A percentile compares a stretch with the other conserved stretches of the same genome.
Evolutionary conservation across 2,888 invertebrate species (phyloP).

Genomic region (Eupithecia subumbrata): DNA sequence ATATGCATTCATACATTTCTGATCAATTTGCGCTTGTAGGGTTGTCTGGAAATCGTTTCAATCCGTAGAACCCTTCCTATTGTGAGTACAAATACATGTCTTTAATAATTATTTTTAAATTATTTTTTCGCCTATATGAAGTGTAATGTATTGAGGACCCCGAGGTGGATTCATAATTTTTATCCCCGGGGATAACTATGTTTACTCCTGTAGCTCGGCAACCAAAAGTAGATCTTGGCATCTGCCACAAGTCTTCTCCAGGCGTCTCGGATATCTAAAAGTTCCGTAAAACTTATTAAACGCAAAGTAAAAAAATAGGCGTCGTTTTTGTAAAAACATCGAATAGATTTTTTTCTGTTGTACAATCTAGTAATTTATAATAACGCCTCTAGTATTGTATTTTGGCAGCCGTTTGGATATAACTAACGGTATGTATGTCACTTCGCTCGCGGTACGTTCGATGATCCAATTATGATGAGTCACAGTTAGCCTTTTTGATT

Average conservation of each 20-base stretch:
- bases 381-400: neutral
- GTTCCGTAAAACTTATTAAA: too few species aligned
- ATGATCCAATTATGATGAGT: conserved; percentile 3
- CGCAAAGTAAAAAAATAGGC: too few species aligned
- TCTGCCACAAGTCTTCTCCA: too few species aligned
- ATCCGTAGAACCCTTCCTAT: neutral
- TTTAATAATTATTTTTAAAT: too few species aligned
- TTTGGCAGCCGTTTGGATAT: neutral
- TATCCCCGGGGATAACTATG: neutral
- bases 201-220: neutral
- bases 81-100: neutral
- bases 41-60: neutral
- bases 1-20: neutral
- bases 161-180: neutral
- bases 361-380: too few species aligned
- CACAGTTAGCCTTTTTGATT: neutral
- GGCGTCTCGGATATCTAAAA: neutral
- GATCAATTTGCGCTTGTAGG: neutral
- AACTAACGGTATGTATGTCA: neutral
- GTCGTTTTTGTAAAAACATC: too few species aligned
- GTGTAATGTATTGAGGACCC: neutral
- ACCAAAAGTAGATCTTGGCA: neutral
- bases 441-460: too few species aligned
- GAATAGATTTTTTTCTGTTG: too few species aligned
- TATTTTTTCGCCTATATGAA: neutral